Base-by-base conservation (phyloP, 2,113 vertebrate genomes). In the Bujurquina vittata region DNA sequence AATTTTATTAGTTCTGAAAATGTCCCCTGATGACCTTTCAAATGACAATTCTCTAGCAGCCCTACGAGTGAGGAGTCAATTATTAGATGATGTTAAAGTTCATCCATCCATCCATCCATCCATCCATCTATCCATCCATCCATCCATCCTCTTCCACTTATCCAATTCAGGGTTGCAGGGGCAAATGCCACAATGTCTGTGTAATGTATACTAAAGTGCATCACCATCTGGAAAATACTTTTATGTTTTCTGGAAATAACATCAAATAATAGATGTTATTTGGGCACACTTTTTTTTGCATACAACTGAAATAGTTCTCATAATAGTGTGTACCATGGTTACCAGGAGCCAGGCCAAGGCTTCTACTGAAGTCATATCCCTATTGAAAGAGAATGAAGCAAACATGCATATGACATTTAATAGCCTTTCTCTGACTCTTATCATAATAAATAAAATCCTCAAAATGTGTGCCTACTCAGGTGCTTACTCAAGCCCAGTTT, bases 381-480 rank as follows among this genome's bases (percentile, higher is more conserved):
- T 4, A 18, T 4, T 29, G 8, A 61, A 57, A 31, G 17, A 83
- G 22, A 57, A 35, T 15, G 5, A 37, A 61, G 35, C 46, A 11
- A 49, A 83, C 52, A 79, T 3, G 26, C 54, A 79, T 29, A 7
- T 11, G 49, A 23, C 2, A 72, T 69, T 29, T 58, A 54, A 79
- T 52, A 33, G 15, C 46, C 43, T 7, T 43, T 67, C 52, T 79
- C 63, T 57, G 35, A 37, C 62, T 23, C 17, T 56, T 62, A 55
- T 76, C 14, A 80, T 46, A 79, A 80, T 35, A 67, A 81, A 18
- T 4, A 77, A 77, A 76, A 59, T 84, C 69, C 23, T 69, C 63
- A 14, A 15, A 75, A 56, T 57, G 6, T 37, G 23, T 10, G 3
- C 20, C 43, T 22, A 1, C 2, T 18, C 4, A 26, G 26, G 26